phyloP scores from a whole-genome alignment of 2,888 invertebrate species.

The Orgyia antiqua region DNA sequence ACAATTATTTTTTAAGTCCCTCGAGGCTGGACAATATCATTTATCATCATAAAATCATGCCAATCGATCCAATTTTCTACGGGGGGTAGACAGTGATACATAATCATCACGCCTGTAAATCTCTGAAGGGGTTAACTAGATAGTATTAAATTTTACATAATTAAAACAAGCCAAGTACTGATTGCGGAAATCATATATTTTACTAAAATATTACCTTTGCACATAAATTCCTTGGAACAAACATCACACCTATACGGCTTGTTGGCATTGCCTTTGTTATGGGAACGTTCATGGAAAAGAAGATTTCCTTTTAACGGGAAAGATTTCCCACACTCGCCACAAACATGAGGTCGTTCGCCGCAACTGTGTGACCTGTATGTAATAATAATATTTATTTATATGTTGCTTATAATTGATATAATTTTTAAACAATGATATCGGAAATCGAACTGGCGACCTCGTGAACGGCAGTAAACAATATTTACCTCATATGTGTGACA shows the following conservation, averaged over 20 bases:
- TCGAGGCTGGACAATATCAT: too few species aligned
- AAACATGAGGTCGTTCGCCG: slow-evolving; percentile 89
- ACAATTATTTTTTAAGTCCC: too few species aligned
- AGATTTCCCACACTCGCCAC: slow-evolving; percentile 91
- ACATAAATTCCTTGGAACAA: slow-evolving; percentile 92
- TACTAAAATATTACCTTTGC: slow-evolving; percentile 86
- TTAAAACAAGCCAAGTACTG: too few species aligned
- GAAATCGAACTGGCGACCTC: too few species aligned
- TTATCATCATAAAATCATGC: too few species aligned
- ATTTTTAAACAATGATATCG: background rate
- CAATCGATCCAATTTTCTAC: too few species aligned
- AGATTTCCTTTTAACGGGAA: slow-evolving; percentile 91
- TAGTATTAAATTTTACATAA: too few species aligned
- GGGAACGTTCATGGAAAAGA: slow-evolving; percentile 91
- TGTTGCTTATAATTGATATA: background rate
- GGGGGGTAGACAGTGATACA: too few species aligned
- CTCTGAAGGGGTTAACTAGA: too few species aligned
- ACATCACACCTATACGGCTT: slow-evolving; percentile 87
- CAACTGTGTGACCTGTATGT: slow-evolving; percentile 80
- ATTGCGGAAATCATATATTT: too few species aligned
- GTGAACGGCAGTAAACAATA: background rate
- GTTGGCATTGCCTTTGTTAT: slow-evolving; percentile 84
- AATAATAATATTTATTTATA: too few species aligned
- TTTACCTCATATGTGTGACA: slow-evolving; percentile 85
- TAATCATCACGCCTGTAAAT: too few species aligned